A percentile compares a stretch with the other conserved stretches of the same genome.
phyloP scores from a whole-genome alignment of 92 coral and sea anemone genomes.

The Porites divaricata region DNA sequence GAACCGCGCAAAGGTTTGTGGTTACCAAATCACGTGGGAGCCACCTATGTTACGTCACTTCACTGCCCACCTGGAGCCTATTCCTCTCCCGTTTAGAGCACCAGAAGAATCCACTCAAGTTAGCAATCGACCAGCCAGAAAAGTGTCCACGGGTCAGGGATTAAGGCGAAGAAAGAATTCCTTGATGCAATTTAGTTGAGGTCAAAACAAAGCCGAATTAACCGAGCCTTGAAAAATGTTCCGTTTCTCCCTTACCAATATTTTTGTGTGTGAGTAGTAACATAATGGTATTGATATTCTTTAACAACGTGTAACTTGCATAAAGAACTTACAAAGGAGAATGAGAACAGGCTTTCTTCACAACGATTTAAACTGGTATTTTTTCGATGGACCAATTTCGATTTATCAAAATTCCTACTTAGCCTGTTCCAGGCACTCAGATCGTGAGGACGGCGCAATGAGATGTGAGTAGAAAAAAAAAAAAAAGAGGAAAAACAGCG shows the following conservation, averaged over 20 bases:
- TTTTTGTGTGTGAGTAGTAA: background rate
- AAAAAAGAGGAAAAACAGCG: no score
- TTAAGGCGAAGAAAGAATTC: slow-evolving; percentile 38
- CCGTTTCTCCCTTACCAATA: background rate
- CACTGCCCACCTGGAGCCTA: slow-evolving; percentile 72
- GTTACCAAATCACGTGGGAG: slow-evolving; percentile 72
- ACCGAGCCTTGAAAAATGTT: background rate
- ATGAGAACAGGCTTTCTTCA: no score
- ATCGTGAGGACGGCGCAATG: no score
- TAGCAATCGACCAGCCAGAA: slow-evolving; percentile 1
- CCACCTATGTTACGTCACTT: slow-evolving; percentile 73
- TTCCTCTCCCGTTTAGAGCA: slow-evolving; percentile 20
- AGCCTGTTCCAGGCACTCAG: no score
- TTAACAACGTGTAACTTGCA: no score
- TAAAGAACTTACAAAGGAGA: no score
- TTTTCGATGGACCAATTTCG: no score
- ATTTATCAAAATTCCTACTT: no score
- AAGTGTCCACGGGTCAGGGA: slow-evolving; percentile 41
- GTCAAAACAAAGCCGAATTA: background rate
- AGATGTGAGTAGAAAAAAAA: no score
- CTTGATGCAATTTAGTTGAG: slow-evolving; percentile 42
- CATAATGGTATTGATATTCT: background rate
- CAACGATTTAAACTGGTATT: no score
- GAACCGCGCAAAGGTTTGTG: slow-evolving; percentile 56
- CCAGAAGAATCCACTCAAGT: slow-evolving; percentile 15